A percentile compares a stretch with the other conserved stretches of the same genome.
phyloP scores from a whole-genome alignment of 2,888 invertebrate species.

The Himalopsyche japonica region DNA sequence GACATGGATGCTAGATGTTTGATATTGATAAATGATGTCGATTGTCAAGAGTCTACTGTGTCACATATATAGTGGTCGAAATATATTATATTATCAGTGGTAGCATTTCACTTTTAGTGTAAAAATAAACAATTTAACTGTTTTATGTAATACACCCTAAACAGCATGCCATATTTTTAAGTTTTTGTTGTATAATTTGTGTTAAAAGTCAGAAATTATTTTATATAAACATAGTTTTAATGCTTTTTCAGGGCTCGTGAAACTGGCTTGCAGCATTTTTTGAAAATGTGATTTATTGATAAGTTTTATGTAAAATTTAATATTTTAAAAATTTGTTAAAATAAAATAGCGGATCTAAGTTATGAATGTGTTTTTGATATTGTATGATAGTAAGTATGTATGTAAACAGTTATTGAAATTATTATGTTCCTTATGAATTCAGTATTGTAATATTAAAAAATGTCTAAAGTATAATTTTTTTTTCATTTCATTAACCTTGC shows the following conservation, averaged over 20 bases:
- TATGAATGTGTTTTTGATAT: slow-evolving; percentile 7
- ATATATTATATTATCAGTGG: neutral
- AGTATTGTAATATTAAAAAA: slow-evolving; percentile 24
- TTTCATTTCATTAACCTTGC: neutral
- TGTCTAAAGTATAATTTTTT: neutral
- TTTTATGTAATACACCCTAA: neutral
- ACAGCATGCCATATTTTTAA: slow-evolving; percentile 20
- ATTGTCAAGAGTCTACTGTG: neutral
- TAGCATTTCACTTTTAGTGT: neutral
- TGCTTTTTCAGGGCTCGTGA: slow-evolving; percentile 34
- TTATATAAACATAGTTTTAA: slow-evolving; percentile 16
- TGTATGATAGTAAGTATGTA: neutral
- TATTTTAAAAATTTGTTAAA: slow-evolving; percentile 16
- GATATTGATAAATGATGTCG: neutral
- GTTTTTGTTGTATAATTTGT: neutral
- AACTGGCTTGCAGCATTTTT: slow-evolving; percentile 33
- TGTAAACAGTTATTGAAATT: slow-evolving; percentile 7
- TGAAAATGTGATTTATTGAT: slow-evolving; percentile 27
- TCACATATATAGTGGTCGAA: neutral
- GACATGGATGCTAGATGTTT: neutral
- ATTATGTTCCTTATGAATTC: slow-evolving; percentile 20
- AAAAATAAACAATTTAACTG: neutral
- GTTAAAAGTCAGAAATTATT: neutral
- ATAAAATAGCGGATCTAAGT: slow-evolving; percentile 4
- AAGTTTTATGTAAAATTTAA: slow-evolving; percentile 12